Conservation (phyloP, 2,888 invertebrate genomes). For the Oligia latruncula region DNA sequence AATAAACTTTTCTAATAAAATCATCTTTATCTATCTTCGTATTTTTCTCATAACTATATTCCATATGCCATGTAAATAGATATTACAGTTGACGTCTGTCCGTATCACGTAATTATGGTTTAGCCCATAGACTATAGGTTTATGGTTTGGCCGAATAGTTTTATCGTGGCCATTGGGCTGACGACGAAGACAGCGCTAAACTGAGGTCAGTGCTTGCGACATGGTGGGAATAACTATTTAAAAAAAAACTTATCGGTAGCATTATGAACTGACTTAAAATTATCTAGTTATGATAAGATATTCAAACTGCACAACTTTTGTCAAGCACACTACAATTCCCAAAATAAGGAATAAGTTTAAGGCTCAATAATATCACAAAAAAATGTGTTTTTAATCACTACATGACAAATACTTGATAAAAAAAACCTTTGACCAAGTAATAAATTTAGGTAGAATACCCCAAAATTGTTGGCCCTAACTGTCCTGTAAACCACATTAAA, state of each 20-base stretch:
- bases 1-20: background rate
- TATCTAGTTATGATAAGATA: background rate
- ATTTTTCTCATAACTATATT: slow-evolving; percentile 20
- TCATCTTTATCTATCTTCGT: background rate
- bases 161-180: slow-evolving; percentile 31
- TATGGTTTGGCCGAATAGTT: slow-evolving; percentile 39
- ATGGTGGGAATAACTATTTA: slow-evolving; percentile 75
- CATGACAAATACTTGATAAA: no score
- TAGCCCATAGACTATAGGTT: slow-evolving; percentile 38
- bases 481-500: no score
- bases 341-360: no score
- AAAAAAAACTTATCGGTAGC: background rate
- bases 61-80: slow-evolving; percentile 55
- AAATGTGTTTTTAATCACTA: no score
- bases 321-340: background rate
- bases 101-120: slow-evolving; percentile 61
- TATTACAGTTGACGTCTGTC: slow-evolving; percentile 86
- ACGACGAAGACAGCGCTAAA: slow-evolving; percentile 87
- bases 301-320: background rate
- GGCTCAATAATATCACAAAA: no score
- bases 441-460: no score
- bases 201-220: slow-evolving; percentile 84
- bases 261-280: slow-evolving; percentile 1
- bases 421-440: no score
- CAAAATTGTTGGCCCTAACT: no score